phyloP scores from a whole-genome alignment of 2,888 invertebrate genomes.

The Aleiodes alternator region DNA sequence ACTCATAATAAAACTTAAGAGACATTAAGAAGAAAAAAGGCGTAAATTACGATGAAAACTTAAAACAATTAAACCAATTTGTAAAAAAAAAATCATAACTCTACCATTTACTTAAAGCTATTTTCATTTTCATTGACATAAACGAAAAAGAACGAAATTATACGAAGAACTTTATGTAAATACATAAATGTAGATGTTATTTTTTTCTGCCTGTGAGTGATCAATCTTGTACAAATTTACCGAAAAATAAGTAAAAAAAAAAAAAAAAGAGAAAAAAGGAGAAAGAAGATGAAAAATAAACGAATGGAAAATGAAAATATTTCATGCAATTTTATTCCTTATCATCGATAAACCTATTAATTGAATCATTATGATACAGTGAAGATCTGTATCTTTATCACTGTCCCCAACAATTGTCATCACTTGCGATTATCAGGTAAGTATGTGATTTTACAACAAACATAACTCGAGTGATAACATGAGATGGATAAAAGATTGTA shows the following conservation, averaged over 20 bases:
- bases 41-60: slow-evolving; percentile 8
- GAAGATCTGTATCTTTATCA: too few species aligned
- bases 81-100: slow-evolving; percentile 21
- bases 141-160: neutral
- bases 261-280: neutral
- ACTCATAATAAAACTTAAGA: slow-evolving; percentile 15
- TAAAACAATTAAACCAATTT: neutral
- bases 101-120: slow-evolving; percentile 13
- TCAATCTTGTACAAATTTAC: slow-evolving; percentile 28
- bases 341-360: neutral
- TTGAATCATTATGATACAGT: too few species aligned
- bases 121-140: slow-evolving; percentile 19
- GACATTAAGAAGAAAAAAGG: neutral
- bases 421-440: too few species aligned
- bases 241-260: neutral
- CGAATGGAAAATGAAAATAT: neutral
- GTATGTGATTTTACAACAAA: too few species aligned
- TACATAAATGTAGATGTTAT: slow-evolving; percentile 20
- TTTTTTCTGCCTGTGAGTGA: slow-evolving; percentile 22
- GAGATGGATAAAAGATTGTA: too few species aligned
- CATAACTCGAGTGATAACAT: too few species aligned
- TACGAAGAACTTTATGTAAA: slow-evolving; percentile 15
- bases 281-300: slow-evolving; percentile 11
- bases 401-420: too few species aligned
- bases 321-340: neutral